Conservation (phyloP, 2,888 invertebrate genomes). For the Synanthedon tipuliformis region DNA sequence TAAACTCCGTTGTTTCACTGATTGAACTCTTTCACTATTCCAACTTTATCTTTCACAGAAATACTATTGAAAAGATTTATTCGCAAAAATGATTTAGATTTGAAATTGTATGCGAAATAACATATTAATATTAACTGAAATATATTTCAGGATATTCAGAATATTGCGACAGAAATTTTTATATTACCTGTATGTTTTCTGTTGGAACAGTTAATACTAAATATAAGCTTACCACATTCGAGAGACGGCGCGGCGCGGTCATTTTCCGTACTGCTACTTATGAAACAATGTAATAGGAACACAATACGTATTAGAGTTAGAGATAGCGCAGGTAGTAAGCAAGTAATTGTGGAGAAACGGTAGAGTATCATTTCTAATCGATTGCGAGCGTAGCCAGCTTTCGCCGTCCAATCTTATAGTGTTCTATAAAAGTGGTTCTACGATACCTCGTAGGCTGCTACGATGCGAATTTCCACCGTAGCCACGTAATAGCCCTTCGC, state of each 20-base stretch:
- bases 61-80: too few species aligned
- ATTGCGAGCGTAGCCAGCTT: slow-evolving; percentile 42
- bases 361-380: slow-evolving; percentile 37
- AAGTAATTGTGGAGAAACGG: slow-evolving; percentile 12
- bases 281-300: slow-evolving; percentile 7
- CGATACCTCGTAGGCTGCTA: slow-evolving; percentile 39
- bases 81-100: too few species aligned
- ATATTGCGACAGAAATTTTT: too few species aligned
- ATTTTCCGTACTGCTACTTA: background rate
- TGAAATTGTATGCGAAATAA: too few species aligned
- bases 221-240: slow-evolving; percentile 9
- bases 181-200: background rate
- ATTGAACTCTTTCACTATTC: too few species aligned
- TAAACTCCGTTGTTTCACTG: too few species aligned
- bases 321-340: slow-evolving; percentile 18
- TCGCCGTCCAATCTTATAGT: slow-evolving; percentile 29
- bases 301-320: slow-evolving; percentile 30
- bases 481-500: slow-evolving; percentile 60
- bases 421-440: slow-evolving; percentile 46
- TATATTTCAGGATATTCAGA: too few species aligned
- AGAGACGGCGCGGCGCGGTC: slow-evolving; percentile 11
- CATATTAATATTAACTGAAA: too few species aligned
- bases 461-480: slow-evolving; percentile 56
- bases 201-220: slow-evolving; percentile 1
- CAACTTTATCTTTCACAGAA: too few species aligned